Conservation (phyloP, 1,140 invertebrate species). For the Vanessa tameamea region DNA sequence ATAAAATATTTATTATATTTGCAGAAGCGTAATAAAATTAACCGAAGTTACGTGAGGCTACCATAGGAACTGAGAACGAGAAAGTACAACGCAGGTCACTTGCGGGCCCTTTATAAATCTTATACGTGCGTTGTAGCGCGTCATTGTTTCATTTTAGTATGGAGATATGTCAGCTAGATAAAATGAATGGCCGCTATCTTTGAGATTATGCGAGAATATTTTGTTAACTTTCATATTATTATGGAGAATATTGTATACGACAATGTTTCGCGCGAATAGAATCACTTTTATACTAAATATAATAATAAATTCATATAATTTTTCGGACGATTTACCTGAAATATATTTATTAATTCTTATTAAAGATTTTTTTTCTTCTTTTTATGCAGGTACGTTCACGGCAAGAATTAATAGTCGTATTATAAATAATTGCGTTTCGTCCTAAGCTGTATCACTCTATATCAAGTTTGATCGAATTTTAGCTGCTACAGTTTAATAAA, state of each 20-base stretch:
- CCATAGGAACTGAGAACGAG: constrained; percentile 4
- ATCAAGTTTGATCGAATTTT: too few relatives aligned
- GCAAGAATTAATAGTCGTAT: too few relatives aligned
- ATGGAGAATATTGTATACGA: neutral
- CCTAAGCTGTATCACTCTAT: too few relatives aligned
- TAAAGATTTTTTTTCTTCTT: too few relatives aligned
- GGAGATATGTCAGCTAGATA: constrained; percentile 12
- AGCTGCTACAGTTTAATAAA: too few relatives aligned
- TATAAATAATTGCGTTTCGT: too few relatives aligned
- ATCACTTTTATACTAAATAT: too few relatives aligned
- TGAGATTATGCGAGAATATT: constrained; percentile 6
- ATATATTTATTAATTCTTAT: too few relatives aligned
- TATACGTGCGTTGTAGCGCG: constrained; percentile 18
- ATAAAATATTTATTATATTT: constrained; percentile 9
- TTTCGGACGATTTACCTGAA: too few relatives aligned
- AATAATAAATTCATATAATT: too few relatives aligned
- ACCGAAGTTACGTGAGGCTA: neutral
- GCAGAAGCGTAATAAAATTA: constrained; percentile 13
- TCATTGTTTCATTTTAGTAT: constrained; percentile 27
- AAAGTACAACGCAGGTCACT: constrained; percentile 27
- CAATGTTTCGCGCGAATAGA: neutral
- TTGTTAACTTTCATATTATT: constrained; percentile 12
- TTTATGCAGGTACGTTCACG: too few relatives aligned
- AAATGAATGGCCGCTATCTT: constrained; percentile 23
- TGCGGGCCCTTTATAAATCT: constrained; percentile 23